A percentile compares a stretch with the other conserved stretches of the same genome.
These are phyloP conservation scores for Scaptomyza reducta DNA, from an alignment of 2,888 invertebrate genomes.

Conservation along the genomic window DNA sequence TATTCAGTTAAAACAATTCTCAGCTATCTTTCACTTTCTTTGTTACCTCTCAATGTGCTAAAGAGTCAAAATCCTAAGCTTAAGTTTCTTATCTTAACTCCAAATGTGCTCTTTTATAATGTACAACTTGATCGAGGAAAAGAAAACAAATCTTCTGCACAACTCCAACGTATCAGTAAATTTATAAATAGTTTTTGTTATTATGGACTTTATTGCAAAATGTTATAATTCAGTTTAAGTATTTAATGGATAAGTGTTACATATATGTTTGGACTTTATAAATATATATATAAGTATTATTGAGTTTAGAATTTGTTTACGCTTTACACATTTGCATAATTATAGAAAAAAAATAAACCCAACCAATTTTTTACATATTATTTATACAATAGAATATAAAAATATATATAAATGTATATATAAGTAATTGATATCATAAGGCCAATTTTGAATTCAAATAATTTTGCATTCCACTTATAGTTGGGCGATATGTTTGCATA, in stretches of 20 bases:
- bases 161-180: conserved; percentile 31
- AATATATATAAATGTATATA: conserved; percentile 19
- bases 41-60: background rate
- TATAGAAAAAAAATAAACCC: conserved; percentile 36
- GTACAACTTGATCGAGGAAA: conserved; percentile 21
- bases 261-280: conserved; percentile 32
- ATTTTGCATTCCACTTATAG: conserved; percentile 5
- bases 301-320: conserved; percentile 46
- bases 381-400: conserved; percentile 23
- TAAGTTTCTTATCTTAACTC: background rate
- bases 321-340: conserved; percentile 33
- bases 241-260: conserved; percentile 45
- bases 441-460: conserved; percentile 8
- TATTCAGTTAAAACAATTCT: too few species aligned
- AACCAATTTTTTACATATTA: conserved; percentile 33
- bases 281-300: background rate
- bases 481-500: conserved; percentile 52
- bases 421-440: conserved; percentile 22
- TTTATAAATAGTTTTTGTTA: conserved; percentile 33
- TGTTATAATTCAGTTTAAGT: conserved; percentile 63
- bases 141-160: conserved; percentile 16
- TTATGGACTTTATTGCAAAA: conserved; percentile 72
- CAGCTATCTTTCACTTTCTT: too few species aligned
- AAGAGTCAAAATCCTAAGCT: background rate
- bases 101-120: conserved; percentile 5